Base-by-base conservation (phyloP, 1,140 invertebrate genomes). In the Chionoecetes opilio region DNA sequence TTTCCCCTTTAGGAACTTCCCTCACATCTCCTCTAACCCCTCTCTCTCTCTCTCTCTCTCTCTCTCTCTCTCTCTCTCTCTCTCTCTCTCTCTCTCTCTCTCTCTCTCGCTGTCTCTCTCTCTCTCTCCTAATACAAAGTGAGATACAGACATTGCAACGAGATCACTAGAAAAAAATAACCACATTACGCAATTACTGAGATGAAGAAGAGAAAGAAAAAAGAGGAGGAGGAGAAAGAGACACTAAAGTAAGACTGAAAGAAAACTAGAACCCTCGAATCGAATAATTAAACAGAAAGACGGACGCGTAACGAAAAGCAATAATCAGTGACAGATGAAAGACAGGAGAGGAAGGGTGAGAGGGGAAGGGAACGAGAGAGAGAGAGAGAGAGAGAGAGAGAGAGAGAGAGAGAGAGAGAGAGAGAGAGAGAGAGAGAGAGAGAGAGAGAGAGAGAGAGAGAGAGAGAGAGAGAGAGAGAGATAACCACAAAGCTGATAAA, bases 301-400 rank as follows among this genome's bases (percentile, higher is more conserved):
- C 63, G 26, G n/a, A 75, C 63, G 63, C 63, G 63, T 21, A 11
- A n/a, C 26, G 63, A n/a, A n/a, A 75, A 75, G 63, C 63, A 75
- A 75, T 75, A 75, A 75, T 75, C 63, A 75, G 63, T 75, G 63
- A 75, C 63, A 75, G 63, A 75, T 75, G 63, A 75, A 75, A 75
- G 63, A 75, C 63, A 75, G 63, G 63, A 75, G 21, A 75, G 63
- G 63, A 75, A 75, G 63, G 63, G 63, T 26, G 14, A 5, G 41
- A 46, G 41, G 41, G 41, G 41, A 46, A 46, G 41, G 14, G 41
- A 46, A 14, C 5, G 41, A 46, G 41, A 46, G 41, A 46, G 41
- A 75, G 53, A 75, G 63, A 75, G 63, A 75, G 63, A 75, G 63
- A 75, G 63, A 75, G 63, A 75, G 63, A 75, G 63, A 75, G 63